phyloP scores from a whole-genome alignment of 2,888 invertebrate genomes.

The Podabrus alpinus region DNA sequence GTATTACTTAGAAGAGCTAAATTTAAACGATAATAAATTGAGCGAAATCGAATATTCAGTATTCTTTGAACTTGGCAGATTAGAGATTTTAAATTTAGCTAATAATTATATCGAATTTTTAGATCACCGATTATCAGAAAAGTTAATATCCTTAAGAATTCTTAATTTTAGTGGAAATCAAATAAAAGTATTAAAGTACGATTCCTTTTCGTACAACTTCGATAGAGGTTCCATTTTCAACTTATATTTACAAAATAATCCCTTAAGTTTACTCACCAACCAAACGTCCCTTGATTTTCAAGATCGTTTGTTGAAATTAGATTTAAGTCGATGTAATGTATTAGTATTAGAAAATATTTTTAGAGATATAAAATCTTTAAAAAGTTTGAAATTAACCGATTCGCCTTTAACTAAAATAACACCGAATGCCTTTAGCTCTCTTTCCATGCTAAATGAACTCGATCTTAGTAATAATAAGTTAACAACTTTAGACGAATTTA shows the following conservation, averaged over 20 bases:
- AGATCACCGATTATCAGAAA: neutral
- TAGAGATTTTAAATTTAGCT: neutral
- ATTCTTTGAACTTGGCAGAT: neutral
- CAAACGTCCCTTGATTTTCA: neutral
- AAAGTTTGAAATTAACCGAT: neutral
- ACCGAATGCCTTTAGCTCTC: neutral
- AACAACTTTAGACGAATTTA: neutral
- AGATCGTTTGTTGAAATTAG: neutral
- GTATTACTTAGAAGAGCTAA: constrained; percentile 46
- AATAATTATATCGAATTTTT: constrained; percentile 7
- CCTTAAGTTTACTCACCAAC: neutral
- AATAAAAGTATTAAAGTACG: neutral
- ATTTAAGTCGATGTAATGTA: neutral
- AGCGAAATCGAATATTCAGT: neutral
- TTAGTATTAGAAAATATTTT: neutral
- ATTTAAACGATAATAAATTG: constrained; percentile 45
- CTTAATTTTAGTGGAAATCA: constrained; percentile 5
- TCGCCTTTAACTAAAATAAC: neutral
- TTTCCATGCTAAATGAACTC: neutral
- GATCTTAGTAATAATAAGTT: neutral
- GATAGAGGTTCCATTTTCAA: neutral
- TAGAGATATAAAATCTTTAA: neutral
- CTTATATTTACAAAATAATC: neutral
- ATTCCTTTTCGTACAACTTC: too few species aligned
- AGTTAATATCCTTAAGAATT: neutral